phyloP scores from a whole-genome alignment of 2,113 vertebrate genomes.

The Rhizomys pruinosus region DNA sequence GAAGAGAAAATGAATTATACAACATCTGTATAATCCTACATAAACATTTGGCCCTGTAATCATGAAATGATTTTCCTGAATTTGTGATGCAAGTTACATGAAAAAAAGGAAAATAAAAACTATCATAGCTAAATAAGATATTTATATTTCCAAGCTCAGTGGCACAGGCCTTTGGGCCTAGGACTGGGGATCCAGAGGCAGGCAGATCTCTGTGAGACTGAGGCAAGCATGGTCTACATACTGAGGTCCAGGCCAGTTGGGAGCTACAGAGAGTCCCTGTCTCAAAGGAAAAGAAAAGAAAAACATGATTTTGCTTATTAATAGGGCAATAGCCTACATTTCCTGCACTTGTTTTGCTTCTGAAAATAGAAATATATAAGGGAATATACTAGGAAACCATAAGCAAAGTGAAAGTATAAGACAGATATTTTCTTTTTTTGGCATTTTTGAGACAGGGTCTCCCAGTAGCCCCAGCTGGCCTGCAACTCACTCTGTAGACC shows the following conservation, averaged over 20 bases:
- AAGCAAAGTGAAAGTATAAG: conserved; percentile 43
- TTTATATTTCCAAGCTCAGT: no score
- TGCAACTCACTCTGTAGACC: no score
- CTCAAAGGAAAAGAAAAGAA: no score
- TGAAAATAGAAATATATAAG: conserved; percentile 43
- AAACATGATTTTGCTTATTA: neutral
- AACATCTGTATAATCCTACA: neutral
- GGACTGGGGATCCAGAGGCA: no score
- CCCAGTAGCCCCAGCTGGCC: no score
- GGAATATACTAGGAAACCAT: neutral
- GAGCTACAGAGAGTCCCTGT: no score
- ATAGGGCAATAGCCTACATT: neutral
- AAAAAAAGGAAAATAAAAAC: conserved; percentile 1
- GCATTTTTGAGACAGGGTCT: no score
- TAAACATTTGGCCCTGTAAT: conserved; percentile 28
- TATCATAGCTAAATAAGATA: neutral
- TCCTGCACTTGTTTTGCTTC: conserved; percentile 40
- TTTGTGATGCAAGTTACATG: neutral
- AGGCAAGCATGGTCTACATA: no score
- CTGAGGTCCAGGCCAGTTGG: no score
- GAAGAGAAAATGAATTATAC: neutral
- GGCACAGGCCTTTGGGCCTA: no score
- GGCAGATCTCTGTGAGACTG: no score
- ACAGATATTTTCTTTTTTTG: no score
- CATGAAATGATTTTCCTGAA: neutral